Conservation (phyloP, 2,113 vertebrate genomes). For the Cottus gobio region DNA sequence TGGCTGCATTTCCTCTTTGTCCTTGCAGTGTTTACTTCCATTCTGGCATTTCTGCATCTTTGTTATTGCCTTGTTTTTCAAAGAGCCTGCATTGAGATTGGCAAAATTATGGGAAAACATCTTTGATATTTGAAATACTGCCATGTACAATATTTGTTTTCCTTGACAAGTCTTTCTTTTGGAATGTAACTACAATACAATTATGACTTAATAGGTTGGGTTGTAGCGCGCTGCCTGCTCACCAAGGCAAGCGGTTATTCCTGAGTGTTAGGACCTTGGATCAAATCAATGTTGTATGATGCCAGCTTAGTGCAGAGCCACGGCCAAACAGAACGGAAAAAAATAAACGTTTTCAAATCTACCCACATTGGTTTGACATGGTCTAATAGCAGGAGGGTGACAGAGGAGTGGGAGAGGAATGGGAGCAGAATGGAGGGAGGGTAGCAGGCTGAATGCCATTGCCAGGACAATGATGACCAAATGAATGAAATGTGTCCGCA, state of each 20-base stretch:
- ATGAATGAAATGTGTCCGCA: conserved; percentile 48
- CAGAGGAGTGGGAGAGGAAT: conserved; percentile 27
- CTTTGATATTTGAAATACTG: not conserved
- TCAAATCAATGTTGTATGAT: not conserved
- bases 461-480: conserved; percentile 53
- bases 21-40: not conserved
- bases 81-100: not conserved
- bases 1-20: not conserved
- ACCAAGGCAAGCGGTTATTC: not conserved
- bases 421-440: conserved; percentile 22
- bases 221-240: not conserved
- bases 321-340: not conserved
- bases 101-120: not conserved
- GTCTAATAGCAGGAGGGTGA: conserved; percentile 16
- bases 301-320: not conserved
- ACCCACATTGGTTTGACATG: conserved; percentile 33
- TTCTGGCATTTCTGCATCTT: not conserved
- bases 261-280: not conserved
- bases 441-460: conserved; percentile 20
- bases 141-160: conserved; percentile 4
- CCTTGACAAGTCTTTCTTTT: not conserved
- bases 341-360: conserved; percentile 26
- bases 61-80: not conserved
- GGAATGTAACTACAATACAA: not conserved
- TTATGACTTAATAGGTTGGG: not conserved